Evolutionary conservation across 1,140 invertebrate genomes (phyloP).

Genomic region (Ceratosolen solmsi): DNA sequence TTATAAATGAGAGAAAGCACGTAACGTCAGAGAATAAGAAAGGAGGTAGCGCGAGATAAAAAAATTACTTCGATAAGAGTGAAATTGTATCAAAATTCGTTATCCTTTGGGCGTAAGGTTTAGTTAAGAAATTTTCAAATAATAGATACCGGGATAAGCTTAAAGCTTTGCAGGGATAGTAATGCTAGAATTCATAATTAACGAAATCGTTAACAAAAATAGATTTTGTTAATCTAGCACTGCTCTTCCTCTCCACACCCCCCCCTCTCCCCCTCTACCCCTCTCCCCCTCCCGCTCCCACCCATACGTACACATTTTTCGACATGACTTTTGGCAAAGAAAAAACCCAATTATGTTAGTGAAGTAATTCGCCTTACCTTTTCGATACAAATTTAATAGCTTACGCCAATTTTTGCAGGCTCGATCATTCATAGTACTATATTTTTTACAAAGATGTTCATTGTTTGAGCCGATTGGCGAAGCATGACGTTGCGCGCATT

Average conservation of each 20-base stretch:
- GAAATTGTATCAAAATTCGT: constrained; percentile 53
- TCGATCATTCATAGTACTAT: constrained; percentile 72
- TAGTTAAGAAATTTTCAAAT: constrained; percentile 39
- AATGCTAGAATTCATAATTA: constrained; percentile 39
- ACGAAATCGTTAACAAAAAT: neutral
- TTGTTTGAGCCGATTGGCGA: constrained; percentile 68
- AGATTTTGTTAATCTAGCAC: constrained; percentile 40
- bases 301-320: constrained; percentile 51
- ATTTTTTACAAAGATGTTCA: constrained; percentile 74
- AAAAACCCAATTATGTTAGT: constrained; percentile 48
- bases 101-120: constrained; percentile 49
- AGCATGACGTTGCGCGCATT: constrained; percentile 66
- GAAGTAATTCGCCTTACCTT: constrained; percentile 44
- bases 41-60: constrained; percentile 43
- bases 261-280: too few relatives aligned
- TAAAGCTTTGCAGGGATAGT: constrained; percentile 43
- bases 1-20: constrained; percentile 67
- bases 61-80: constrained; percentile 38
- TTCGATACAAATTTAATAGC: constrained; percentile 40
- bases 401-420: constrained; percentile 56
- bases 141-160: constrained; percentile 31
- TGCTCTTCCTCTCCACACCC: too few relatives aligned
- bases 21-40: constrained; percentile 64
- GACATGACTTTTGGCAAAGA: constrained; percentile 42
- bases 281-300: too few relatives aligned